Conservation (phyloP, 92 coral and sea anemone species). For the Epizoanthus scotinus region DNA sequence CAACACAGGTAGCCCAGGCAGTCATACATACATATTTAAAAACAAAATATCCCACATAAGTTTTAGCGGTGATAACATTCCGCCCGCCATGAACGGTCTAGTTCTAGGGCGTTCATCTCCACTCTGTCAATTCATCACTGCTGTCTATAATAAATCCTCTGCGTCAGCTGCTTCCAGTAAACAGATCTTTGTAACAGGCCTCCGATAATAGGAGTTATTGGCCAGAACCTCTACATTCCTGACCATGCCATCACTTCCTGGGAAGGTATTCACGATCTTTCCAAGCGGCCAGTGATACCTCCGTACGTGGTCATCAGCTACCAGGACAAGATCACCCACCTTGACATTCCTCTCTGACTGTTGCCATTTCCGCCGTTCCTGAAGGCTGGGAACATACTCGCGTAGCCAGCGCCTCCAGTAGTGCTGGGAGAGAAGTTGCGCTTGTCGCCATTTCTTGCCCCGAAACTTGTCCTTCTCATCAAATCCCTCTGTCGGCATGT, state of each 20-base stretch:
- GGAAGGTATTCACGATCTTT: constrained; percentile 10
- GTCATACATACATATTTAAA: too few species aligned
- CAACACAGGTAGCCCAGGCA: too few species aligned
- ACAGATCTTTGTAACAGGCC: constrained; percentile 41
- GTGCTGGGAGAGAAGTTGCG: constrained; percentile 40
- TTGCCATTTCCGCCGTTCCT: constrained; percentile 25
- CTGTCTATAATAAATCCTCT: neutral
- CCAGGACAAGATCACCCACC: constrained; percentile 22
- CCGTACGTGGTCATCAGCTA: constrained; percentile 19
- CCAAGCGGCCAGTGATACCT: constrained; percentile 22
- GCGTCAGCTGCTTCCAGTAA: constrained; percentile 16
- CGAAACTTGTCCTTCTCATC: constrained; percentile 11
- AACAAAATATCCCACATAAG: too few species aligned
- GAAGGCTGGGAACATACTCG: constrained; percentile 29
- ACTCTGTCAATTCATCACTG: too few species aligned
- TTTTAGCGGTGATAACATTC: too few species aligned
- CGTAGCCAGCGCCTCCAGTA: constrained; percentile 45
- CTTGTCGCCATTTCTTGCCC: constrained; percentile 43
- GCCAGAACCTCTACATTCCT: constrained; percentile 28
- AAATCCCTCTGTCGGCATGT: constrained; percentile 23
- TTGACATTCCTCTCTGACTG: constrained; percentile 19
- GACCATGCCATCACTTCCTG: constrained; percentile 21
- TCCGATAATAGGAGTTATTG: neutral
- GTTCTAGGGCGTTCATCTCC: too few species aligned
- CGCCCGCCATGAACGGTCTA: too few species aligned